Evolutionary conservation across 1,140 invertebrate genomes (phyloP), one percentile per base, ranked within the genome.

Genomic region (Drosophila suzukii): DNA sequence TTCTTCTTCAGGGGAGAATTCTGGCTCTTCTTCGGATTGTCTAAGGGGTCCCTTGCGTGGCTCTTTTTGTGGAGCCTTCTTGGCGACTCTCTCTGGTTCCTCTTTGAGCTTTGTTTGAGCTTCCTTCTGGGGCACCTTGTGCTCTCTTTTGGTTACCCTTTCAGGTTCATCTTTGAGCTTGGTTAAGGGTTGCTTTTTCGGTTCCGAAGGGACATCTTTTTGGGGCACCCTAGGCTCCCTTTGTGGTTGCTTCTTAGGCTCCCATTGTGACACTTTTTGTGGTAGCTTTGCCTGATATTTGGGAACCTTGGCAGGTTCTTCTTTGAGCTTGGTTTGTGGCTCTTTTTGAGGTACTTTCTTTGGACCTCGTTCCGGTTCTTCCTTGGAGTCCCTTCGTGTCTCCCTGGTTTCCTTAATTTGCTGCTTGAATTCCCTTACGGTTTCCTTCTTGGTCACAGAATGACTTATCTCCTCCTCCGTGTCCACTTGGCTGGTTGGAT

Each of bases 11-110:
- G 47, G 51, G 41, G 67, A 71, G 7, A 46, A 20, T 0, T 49
- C 39, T 0, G 11, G 27, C 17, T 76, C 73, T 7, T 75, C 62
- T 10, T 66, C 61, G 4, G 61, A 32, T n/a, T 54, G 65, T 13
- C 41, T 66, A 1, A 27, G 32, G 4, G 46, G 30, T 8, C 34
- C 30, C 17, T 27, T 65, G 6, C 20, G 65, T 0, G 46, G 36
- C 12, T 24, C 41, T 13, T 41, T 61, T 10, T 49, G 60, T 3
- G 32, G 46, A 7, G 3, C 3, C 10, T 43, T 51, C 4, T 41
- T 51, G 20, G 38, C 12, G 2, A 32, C 27, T 17, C 15, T 30
- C 20, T 50, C 59, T 6, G 44, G n/a, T 17, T 58, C 56, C 17
- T 24, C 43, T 46, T 58, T 58, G 43, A 36, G 50, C 32, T 17